Conservation (phyloP, 2,888 invertebrate genomes). For the Andrena camellia region DNA sequence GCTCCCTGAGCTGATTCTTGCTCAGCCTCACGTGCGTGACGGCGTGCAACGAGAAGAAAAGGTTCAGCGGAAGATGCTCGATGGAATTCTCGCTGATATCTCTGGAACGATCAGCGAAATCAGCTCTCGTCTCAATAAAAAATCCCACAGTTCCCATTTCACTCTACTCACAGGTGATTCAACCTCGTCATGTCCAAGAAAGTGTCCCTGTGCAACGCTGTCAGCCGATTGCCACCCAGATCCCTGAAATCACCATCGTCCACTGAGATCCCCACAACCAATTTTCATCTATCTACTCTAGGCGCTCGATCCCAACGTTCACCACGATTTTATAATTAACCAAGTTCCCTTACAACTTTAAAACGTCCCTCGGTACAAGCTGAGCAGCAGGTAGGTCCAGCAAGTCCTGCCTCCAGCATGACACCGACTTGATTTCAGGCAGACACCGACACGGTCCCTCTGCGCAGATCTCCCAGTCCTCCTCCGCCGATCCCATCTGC, state of each 20-base stretch:
- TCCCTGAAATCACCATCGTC: conserved; percentile 86
- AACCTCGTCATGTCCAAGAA: conserved; percentile 89
- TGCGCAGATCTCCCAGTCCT: conserved; percentile 88
- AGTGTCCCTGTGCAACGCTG: conserved; percentile 89
- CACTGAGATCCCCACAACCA: too few relatives aligned
- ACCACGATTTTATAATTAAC: background rate
- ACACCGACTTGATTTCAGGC: conserved; percentile 88
- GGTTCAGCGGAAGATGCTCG: conserved; percentile 80
- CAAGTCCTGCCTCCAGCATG: conserved; percentile 89
- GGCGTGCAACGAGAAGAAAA: conserved; percentile 80
- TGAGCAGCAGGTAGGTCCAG: conserved; percentile 88
- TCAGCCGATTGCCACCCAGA: conserved; percentile 89
- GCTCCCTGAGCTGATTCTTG: conserved; percentile 79
- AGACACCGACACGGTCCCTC: conserved; percentile 89
- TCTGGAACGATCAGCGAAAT: conserved; percentile 68
- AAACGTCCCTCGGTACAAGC: conserved; percentile 88
- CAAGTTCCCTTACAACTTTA: conserved; percentile 86
- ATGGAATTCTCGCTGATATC: conserved; percentile 81
- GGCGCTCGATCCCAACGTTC: background rate
- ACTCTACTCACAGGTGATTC: conserved; percentile 85
- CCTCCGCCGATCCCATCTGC: conserved; percentile 87
- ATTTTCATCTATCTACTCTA: background rate
- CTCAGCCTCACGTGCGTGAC: conserved; percentile 79
- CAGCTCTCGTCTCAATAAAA: background rate
- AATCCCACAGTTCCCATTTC: background rate